Percentiles rank a stretch among this genome's conserved stretches.
phyloP scores from a whole-genome alignment of 2,888 invertebrate species.

The Steromphala cineraria region DNA sequence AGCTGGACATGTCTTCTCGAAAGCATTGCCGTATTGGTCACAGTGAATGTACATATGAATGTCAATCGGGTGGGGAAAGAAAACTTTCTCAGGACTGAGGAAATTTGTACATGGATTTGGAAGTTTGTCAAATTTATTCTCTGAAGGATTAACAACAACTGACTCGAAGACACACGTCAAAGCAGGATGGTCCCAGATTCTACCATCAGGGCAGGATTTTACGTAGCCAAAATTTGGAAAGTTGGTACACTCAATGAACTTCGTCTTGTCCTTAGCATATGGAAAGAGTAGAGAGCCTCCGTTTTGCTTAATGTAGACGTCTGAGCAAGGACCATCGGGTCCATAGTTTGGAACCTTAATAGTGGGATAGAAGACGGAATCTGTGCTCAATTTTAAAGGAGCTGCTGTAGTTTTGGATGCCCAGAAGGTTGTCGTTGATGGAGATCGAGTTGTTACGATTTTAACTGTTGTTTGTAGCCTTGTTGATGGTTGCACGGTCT shows the following conservation, averaged over 20 bases:
- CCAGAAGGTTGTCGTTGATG: not conserved
- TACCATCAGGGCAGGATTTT: constrained; percentile 39
- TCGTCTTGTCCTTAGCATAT: constrained; percentile 41
- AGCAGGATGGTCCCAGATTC: constrained; percentile 42
- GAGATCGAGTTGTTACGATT: not conserved
- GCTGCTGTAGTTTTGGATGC: not conserved
- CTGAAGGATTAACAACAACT: constrained; percentile 36
- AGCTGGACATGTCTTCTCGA: constrained; percentile 44
- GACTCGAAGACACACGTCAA: constrained; percentile 47
- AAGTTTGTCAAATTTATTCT: constrained; percentile 17
- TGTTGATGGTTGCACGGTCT: too few relatives aligned
- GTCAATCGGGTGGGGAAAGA: constrained; percentile 48
- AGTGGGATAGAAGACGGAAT: too few relatives aligned
- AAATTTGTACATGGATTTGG: constrained; percentile 31
- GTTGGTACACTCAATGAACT: constrained; percentile 51
- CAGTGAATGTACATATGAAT: constrained; percentile 59
- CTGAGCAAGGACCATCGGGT: not conserved
- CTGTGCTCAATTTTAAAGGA: not conserved
- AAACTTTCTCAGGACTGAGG: constrained; percentile 32
- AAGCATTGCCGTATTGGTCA: constrained; percentile 61
- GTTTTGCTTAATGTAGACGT: constrained; percentile 40
- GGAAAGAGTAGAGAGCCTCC: constrained; percentile 35
- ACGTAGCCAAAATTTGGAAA: constrained; percentile 43
- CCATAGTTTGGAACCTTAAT: not conserved
- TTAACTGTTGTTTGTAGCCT: too few relatives aligned